A percentile compares a stretch with the other conserved stretches of the same genome.
Conservation (phyloP, 2,888 invertebrate species). For the Parascotia fuliginaria region DNA sequence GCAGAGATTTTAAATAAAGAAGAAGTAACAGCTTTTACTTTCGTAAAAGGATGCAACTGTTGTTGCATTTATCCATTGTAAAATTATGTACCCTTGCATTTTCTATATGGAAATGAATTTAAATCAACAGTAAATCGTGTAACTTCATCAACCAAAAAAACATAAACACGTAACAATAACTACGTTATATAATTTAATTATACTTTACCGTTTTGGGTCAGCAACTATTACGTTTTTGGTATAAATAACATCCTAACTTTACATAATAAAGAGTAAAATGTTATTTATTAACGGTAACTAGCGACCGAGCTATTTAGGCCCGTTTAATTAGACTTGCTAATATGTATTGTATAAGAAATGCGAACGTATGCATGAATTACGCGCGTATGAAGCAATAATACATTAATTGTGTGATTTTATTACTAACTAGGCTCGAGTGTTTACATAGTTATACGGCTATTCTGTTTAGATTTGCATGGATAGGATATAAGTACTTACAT, state of each 20-base stretch:
- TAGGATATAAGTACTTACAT: no score
- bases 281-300: constrained; percentile 36
- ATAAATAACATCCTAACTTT: constrained; percentile 28
- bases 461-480: no score
- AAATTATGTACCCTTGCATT: no score
- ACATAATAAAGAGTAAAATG: constrained; percentile 33
- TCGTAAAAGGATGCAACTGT: no score
- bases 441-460: no score
- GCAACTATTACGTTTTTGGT: constrained; percentile 14
- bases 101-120: neutral
- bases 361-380: constrained; percentile 40
- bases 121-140: neutral
- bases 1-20: no score
- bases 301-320: constrained; percentile 33
- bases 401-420: constrained; percentile 11
- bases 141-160: neutral
- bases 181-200: constrained; percentile 11
- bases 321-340: constrained; percentile 54
- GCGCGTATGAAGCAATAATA: constrained; percentile 16
- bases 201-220: constrained; percentile 29
- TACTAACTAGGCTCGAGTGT: constrained; percentile 6
- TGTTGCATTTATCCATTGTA: no score
- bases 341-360: constrained; percentile 42
- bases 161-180: constrained; percentile 1
- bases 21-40: no score